Evolutionary conservation across 1,140 invertebrate species (phyloP).

Genomic region (Leptopilina boulardi): DNA sequence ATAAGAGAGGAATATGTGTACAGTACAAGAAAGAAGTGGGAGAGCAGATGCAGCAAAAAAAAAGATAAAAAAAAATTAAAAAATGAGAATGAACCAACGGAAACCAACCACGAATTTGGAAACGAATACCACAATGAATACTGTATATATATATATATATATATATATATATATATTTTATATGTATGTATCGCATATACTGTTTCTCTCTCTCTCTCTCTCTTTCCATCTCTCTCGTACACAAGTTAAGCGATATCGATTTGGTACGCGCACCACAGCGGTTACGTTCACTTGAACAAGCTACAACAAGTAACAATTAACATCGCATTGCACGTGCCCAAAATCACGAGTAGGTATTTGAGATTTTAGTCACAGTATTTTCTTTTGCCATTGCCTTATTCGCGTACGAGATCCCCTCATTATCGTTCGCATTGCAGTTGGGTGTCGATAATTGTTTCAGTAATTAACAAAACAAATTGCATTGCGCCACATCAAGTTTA

Average conservation of each 20-base stretch:
- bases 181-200: too few relatives aligned
- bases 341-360: slow-evolving; percentile 28
- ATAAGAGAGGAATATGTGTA: not conserved
- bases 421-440: slow-evolving; percentile 6
- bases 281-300: slow-evolving; percentile 32
- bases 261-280: slow-evolving; percentile 27
- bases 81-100: slow-evolving; percentile 21
- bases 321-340: slow-evolving; percentile 10
- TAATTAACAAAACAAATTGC: slow-evolving; percentile 26
- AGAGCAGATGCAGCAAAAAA: slow-evolving; percentile 17
- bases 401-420: slow-evolving; percentile 19
- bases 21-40: slow-evolving; percentile 5
- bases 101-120: slow-evolving; percentile 29
- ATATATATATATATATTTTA: too few relatives aligned
- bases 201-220: too few relatives aligned
- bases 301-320: slow-evolving; percentile 32
- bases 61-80: too few relatives aligned
- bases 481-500: slow-evolving; percentile 8
- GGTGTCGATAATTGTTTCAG: slow-evolving; percentile 17
- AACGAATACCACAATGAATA: not conserved
- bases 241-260: slow-evolving; percentile 26
- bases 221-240: not conserved
- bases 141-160: not conserved
- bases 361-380: slow-evolving; percentile 33
- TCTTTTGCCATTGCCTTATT: slow-evolving; percentile 17